Percentiles rank a stretch among this genome's conserved stretches.
Evolutionary conservation across 2,797 vertebrate species (phyloP).

Genomic region (Enteromius fasciolatus): DNA sequence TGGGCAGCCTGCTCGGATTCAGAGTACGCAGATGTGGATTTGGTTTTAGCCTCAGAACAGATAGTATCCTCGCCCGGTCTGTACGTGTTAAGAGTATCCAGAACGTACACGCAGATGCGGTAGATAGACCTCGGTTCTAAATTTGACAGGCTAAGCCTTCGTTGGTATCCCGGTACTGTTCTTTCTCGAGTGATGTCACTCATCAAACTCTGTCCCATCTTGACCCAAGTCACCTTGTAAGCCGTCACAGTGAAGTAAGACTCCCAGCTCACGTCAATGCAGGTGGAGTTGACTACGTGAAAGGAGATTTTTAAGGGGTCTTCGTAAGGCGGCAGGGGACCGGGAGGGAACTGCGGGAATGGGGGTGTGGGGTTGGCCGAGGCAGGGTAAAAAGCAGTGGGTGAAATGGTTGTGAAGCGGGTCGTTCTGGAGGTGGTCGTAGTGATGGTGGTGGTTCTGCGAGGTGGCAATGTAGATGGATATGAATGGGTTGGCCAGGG

Average conservation of each 20-base stretch:
- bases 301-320: slow-evolving; percentile 90
- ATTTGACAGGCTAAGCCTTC: slow-evolving; percentile 83
- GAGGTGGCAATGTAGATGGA: slow-evolving; percentile 71
- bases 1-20: slow-evolving; percentile 89
- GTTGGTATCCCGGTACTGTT: slow-evolving; percentile 87
- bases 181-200: slow-evolving; percentile 89
- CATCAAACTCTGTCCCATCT: slow-evolving; percentile 90
- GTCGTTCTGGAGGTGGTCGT: slow-evolving; percentile 63
- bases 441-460: slow-evolving; percentile 60
- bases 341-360: slow-evolving; percentile 71
- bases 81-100: slow-evolving; percentile 92
- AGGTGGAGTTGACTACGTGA: slow-evolving; percentile 88
- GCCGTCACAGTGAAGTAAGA: slow-evolving; percentile 89
- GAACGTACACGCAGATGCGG: slow-evolving; percentile 91
- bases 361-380: slow-evolving; percentile 70
- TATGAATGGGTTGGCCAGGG: slow-evolving; percentile 80
- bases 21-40: slow-evolving; percentile 72
- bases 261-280: slow-evolving; percentile 91
- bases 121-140: slow-evolving; percentile 93
- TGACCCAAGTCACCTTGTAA: slow-evolving; percentile 97
- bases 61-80: slow-evolving; percentile 90
- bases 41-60: slow-evolving; percentile 93
- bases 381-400: slow-evolving; percentile 65
- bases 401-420: slow-evolving; percentile 56
- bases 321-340: slow-evolving; percentile 77